Base-by-base conservation (phyloP, 2,113 vertebrate genomes). In the Anas platyrhynchos region DNA sequence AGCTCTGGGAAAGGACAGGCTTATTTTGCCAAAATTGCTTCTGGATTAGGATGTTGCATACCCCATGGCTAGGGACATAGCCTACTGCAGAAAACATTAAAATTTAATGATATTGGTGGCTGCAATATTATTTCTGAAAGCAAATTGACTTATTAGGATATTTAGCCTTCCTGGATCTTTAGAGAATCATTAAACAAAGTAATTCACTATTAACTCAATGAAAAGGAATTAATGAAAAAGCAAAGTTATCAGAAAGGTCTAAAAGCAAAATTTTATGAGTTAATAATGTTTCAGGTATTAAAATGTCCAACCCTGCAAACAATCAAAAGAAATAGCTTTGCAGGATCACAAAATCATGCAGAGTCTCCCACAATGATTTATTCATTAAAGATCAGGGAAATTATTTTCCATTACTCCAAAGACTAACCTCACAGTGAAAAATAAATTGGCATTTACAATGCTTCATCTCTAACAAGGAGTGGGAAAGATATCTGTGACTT, bases 201-300 rank as follows among this genome's bases (percentile, higher is more conserved):
- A 94, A 94, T 92, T 93, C 55, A 38, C 10, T 91, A 76, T 89
- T 87, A 93, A 54, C 46, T 85, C 71, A 48, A 63, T 85, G 91
- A 91, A 93, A 96, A 93, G 13, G 62, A 91, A 79, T 93, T 96
- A 96, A 93, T 86, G 83, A 94, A 93, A 96, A 91, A 92, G 34
- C 34, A 65, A 83, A 85, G 43, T 93, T 96, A 94, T 80, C 83
- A 89, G 83, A 96, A 97, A 96, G 85, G 91, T 94, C 87, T 94
- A 89, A 96, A 97, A 96, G 68, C 54, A 95, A 77, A 86, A 76
- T 76, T 92, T 88, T 95, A 96, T 91, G 80, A 94, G 83, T 93
- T 97, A 97, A 96, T 92, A 94, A 94, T 88, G 31, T 94, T 80
- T 89, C 80, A 95, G 41, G 59, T 92, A 95, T 88, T 95, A 91